A percentile compares a stretch with the other conserved stretches of the same genome.
Conservation (phyloP, 2,797 vertebrate genomes). For the Schizothorax lantsangensis region DNA sequence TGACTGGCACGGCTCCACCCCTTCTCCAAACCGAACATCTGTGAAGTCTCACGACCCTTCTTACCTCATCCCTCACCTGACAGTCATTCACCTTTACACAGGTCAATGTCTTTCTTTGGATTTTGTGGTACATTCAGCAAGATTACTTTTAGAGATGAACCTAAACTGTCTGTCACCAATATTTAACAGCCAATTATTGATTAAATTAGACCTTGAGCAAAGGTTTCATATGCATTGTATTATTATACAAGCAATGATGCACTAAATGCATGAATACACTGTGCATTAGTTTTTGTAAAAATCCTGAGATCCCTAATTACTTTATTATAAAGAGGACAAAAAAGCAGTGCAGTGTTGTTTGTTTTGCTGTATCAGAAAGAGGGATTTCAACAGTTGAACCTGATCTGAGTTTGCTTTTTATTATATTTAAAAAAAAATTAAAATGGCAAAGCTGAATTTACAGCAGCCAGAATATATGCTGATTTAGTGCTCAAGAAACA, state of each 20-base stretch:
- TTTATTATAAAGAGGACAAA: not conserved
- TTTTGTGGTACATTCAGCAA: not conserved
- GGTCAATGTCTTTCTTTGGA: slow-evolving; percentile 18
- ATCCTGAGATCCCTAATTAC: not conserved
- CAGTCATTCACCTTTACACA: slow-evolving; percentile 37
- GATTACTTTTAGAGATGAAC: not conserved
- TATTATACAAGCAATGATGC: not conserved
- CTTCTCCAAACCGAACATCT: slow-evolving; percentile 30
- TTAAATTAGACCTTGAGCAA: slow-evolving; percentile 21
- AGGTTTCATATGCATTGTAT: not conserved
- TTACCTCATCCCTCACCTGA: slow-evolving; percentile 41
- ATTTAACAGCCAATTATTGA: slow-evolving; percentile 8
- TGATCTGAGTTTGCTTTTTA: not conserved
- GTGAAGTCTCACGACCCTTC: slow-evolving; percentile 44
- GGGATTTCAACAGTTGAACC: not conserved
- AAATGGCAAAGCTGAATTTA: not conserved
- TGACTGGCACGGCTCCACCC: slow-evolving; percentile 46
- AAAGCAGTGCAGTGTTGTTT: not conserved
- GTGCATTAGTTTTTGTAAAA: not conserved
- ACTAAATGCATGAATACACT: not conserved
- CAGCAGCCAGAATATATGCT: not conserved
- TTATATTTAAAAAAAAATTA: not conserved
- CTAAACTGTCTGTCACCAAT: not conserved
- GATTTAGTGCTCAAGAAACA: not conserved
- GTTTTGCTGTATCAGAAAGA: not conserved